Base-by-base conservation (phyloP, 2,888 invertebrate genomes). In the Drosophila eohydei region DNA sequence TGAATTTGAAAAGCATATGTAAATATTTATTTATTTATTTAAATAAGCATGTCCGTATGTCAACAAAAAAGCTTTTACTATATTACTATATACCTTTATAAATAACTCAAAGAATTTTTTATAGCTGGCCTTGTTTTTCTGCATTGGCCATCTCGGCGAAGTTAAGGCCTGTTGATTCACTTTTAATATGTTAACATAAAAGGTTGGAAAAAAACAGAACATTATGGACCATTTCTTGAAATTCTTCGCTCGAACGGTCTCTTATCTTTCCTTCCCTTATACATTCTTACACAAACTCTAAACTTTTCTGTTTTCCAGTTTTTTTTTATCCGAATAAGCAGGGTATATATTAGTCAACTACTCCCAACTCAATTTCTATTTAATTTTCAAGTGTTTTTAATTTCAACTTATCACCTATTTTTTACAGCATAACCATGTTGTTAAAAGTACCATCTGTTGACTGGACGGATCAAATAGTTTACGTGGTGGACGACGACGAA, bases 381-480 rank as follows among this genome's bases (percentile, higher is more conserved):
- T 21, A 21, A 2, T 21, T 67, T 8, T 64, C 4, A 26, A 50
- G 14, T 14, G 2, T n/a, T 26, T 32, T 64, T 30, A 12, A 48
- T 14, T n/a, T 38, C 4, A 26, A 6, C 14, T 32, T 9, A 21
- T 44, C 0, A 8, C 11, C 38, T 41, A n/a, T 30, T 14, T 21
- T 6, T 71, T 76, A 28, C 56, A 71, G 68, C 59, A 46, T 58
- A 61, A 91, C 68, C 74, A 92, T 93, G 92, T 90, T 92, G 76
- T 88, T 92, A 83, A 93, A 92, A 89, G 92, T 92, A 70, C 92
- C 92, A 79, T 91, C 91, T 74, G 91, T 83, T 79, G 92, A 92
- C 78, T 92, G 92, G 91, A 89, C 90, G 58, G 92, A 92, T 71
- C 91, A 92, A 83, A 90, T 91, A 64, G 91, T 92, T 71, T 89